These are phyloP conservation scores for Crax fasciolata DNA, from an alignment of 2,797 vertebrate species.

Conservation along the genomic window DNA sequence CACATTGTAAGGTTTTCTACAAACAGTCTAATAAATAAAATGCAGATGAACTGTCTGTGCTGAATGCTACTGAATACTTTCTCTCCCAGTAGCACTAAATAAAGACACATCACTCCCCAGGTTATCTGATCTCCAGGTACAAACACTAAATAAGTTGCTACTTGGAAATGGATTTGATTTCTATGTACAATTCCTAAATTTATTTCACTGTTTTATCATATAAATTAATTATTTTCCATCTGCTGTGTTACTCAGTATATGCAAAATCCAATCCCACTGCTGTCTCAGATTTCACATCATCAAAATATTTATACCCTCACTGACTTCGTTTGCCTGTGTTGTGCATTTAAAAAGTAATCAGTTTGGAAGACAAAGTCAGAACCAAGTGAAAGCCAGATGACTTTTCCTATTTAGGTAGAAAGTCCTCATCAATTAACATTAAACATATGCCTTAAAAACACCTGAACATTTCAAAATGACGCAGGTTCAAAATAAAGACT, in stretches of 20 bases:
- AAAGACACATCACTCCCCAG: neutral
- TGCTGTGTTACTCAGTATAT: neutral
- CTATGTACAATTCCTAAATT: neutral
- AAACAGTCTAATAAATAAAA: neutral
- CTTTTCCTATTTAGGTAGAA: neutral
- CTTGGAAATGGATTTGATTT: neutral
- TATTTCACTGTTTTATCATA: neutral
- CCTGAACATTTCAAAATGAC: fast-evolving
- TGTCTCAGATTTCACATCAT: fast-evolving
- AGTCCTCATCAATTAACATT: neutral
- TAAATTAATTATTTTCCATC: neutral
- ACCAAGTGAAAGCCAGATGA: neutral
- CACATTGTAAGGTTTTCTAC: neutral
- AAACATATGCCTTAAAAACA: neutral
- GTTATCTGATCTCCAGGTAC: neutral
- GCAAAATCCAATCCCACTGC: neutral
- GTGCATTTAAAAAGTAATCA: neutral
- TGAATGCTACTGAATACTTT: neutral
- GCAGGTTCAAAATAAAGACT: neutral
- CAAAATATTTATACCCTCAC: neutral
- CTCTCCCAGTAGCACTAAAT: neutral
- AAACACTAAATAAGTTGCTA: neutral
- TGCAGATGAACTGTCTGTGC: neutral
- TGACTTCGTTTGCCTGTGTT: neutral
- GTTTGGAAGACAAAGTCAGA: neutral